Evolutionary conservation across 2,888 invertebrate species (phyloP).

Genomic region (Acrocyrtus sp.): DNA sequence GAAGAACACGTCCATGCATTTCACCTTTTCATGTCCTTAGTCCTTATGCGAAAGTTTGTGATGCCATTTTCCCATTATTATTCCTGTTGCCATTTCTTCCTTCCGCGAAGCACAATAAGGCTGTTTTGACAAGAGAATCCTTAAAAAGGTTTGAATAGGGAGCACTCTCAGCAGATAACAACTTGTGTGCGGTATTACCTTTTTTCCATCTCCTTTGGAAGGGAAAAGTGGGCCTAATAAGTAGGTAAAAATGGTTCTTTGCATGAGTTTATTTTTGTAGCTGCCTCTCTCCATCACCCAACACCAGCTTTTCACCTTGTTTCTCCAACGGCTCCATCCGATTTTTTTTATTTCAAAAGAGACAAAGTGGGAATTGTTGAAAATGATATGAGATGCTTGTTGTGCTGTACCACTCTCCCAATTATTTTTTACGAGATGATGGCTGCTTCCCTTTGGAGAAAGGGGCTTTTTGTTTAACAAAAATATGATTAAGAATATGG

Average conservation of each 20-base stretch:
- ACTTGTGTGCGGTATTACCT: neutral
- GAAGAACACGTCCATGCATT: neutral
- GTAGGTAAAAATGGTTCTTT: neutral
- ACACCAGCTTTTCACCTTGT: neutral
- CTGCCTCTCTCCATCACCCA: neutral
- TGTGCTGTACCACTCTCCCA: neutral
- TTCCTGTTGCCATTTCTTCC: too few relatives aligned
- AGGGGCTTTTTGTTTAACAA: too few relatives aligned
- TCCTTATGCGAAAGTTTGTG: neutral
- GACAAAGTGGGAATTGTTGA: neutral
- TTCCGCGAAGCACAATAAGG: too few relatives aligned
- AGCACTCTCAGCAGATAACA: neutral
- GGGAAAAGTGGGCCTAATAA: neutral
- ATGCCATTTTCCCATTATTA: neutral
- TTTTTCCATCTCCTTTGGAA: neutral
- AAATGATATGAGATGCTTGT: neutral
- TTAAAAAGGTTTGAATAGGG: neutral
- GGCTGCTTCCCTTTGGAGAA: neutral
- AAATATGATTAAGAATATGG: too few relatives aligned
- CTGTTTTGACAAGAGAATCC: too few relatives aligned
- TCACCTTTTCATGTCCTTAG: too few relatives aligned
- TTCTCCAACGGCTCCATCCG: neutral
- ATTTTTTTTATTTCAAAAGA: neutral
- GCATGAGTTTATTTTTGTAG: neutral
- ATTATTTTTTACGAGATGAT: too few relatives aligned